phyloP scores from a whole-genome alignment of 2,888 invertebrate genomes.

The Autographa gamma region DNA sequence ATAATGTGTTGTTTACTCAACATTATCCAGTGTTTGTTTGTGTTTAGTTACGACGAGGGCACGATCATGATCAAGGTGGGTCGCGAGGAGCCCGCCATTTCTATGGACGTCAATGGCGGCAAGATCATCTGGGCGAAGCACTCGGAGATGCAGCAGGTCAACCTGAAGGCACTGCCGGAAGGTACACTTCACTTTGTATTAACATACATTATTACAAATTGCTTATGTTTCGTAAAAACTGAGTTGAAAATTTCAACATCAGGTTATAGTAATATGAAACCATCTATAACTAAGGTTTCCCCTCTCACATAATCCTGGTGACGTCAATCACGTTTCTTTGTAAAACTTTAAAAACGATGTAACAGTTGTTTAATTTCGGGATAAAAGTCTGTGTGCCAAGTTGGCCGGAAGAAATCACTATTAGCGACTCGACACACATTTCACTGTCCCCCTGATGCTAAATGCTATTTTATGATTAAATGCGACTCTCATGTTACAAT shows the following conservation, averaged over 20 bases:
- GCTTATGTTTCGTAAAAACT: too few relatives aligned
- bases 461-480: too few relatives aligned
- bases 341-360: conserved; percentile 26
- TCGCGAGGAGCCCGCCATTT: conserved; percentile 99
- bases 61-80: conserved; percentile 98
- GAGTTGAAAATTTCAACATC: background rate
- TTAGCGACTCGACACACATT: too few relatives aligned
- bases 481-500: too few relatives aligned
- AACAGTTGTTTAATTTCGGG: too few relatives aligned
- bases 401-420: too few relatives aligned
- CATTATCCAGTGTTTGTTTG: conserved; percentile 26
- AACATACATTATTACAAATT: background rate
- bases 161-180: conserved; percentile 95
- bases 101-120: conserved; percentile 99
- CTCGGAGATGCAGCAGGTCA: conserved; percentile 99
- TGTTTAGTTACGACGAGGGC: conserved; percentile 96
- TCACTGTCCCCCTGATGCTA: too few relatives aligned
- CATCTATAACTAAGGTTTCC: conserved; percentile 14
- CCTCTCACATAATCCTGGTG: conserved; percentile 7
- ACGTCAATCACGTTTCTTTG: background rate
- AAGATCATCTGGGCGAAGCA: conserved; percentile 99
- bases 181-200: conserved; percentile 76
- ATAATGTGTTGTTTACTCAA: conserved; percentile 24
- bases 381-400: too few relatives aligned
- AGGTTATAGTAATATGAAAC: conserved; percentile 11